A percentile compares a stretch with the other conserved stretches of the same genome.
phyloP scores from a whole-genome alignment of 1,140 invertebrate genomes.

The Plodia interpunctella region DNA sequence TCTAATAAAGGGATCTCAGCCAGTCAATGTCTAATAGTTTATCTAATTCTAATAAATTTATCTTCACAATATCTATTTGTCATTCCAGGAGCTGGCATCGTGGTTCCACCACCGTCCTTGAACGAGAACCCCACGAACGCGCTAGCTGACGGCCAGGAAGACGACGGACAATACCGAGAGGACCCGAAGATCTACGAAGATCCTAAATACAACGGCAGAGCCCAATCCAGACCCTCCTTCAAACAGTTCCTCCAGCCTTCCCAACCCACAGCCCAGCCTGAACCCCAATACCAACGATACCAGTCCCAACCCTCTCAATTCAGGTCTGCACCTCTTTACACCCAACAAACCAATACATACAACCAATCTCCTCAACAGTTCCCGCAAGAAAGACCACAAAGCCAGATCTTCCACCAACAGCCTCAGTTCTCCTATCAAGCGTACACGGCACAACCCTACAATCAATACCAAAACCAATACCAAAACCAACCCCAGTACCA shows the following conservation, averaged over 20 bases:
- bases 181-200: conserved; percentile 88
- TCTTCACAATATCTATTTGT: neutral
- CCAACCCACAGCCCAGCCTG: conserved; percentile 38
- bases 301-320: conserved; percentile 32
- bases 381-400: conserved; percentile 50
- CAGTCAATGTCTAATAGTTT: too few relatives aligned
- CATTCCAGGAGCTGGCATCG: conserved; percentile 84
- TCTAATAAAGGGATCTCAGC: too few relatives aligned
- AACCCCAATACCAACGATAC: conserved; percentile 34
- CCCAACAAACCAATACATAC: conserved; percentile 47
- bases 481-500: conserved; percentile 46
- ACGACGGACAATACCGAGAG: conserved; percentile 89
- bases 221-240: conserved; percentile 55
- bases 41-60: neutral
- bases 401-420: conserved; percentile 64
- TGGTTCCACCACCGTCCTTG: conserved; percentile 85
- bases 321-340: conserved; percentile 29
- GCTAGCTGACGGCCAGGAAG: conserved; percentile 81
- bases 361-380: conserved; percentile 58
- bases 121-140: conserved; percentile 67
- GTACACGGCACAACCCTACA: conserved; percentile 44
- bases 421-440: conserved; percentile 67
- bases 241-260: conserved; percentile 58
- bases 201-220: conserved; percentile 80
- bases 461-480: conserved; percentile 35